These are phyloP conservation scores for Acromyrmex heyeri DNA, from an alignment of 1,140 invertebrate species.

Conservation along the genomic window DNA sequence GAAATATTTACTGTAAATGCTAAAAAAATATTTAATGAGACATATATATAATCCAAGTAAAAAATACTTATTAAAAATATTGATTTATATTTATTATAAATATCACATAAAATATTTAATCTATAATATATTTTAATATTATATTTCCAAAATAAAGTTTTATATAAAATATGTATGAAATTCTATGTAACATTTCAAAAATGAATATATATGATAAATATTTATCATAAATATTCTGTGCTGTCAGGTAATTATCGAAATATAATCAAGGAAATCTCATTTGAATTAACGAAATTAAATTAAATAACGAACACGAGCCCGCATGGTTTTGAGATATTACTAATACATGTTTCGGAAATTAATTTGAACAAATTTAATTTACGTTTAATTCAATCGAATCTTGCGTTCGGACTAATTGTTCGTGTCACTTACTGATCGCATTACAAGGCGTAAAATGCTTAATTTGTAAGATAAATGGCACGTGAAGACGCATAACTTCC, in stretches of 20 bases:
- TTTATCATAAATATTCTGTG: no score
- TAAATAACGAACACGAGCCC: background rate
- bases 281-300: conserved; percentile 15
- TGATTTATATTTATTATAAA: no score
- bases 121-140: no score
- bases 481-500: background rate
- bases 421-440: background rate
- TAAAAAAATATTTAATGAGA: no score
- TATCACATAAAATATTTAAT: no score
- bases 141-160: no score
- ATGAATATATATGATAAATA: no score
- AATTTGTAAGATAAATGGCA: conserved; percentile 9
- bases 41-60: no score
- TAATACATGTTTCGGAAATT: background rate
- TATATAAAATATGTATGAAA: no score
- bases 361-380: conserved; percentile 20
- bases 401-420: background rate
- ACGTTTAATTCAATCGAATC: conserved; percentile 6
- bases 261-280: conserved; percentile 9
- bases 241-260: background rate
- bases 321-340: background rate
- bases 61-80: no score
- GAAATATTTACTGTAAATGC: no score
- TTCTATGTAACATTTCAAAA: no score
- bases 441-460: background rate